phyloP scores from a whole-genome alignment of 2,888 invertebrate genomes.

The Agonopterix alstromeriana region DNA sequence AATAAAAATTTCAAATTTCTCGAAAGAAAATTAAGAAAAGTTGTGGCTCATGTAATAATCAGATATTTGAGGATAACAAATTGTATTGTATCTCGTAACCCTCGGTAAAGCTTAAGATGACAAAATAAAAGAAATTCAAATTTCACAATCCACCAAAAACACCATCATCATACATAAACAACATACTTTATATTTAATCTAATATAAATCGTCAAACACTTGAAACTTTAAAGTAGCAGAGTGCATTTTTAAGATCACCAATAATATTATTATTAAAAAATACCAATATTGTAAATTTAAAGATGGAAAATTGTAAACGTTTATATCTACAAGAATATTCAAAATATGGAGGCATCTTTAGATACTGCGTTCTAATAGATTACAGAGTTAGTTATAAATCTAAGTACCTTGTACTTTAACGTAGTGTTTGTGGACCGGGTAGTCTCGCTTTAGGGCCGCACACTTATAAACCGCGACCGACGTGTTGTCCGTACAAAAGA shows the following conservation, averaged over 20 bases:
- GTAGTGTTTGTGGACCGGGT: constrained; percentile 17
- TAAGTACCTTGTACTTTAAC: constrained; percentile 25
- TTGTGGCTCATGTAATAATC: too few relatives aligned
- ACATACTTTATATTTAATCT: neutral
- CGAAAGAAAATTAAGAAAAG: too few relatives aligned
- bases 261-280: constrained; percentile 6
- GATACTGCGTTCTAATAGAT: neutral
- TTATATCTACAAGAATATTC: constrained; percentile 10
- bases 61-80: too few relatives aligned
- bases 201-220: neutral
- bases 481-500: too few relatives aligned
- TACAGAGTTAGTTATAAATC: constrained; percentile 7
- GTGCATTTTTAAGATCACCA: constrained; percentile 4
- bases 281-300: constrained; percentile 3
- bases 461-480: too few relatives aligned
- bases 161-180: neutral
- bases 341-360: constrained; percentile 11
- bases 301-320: constrained; percentile 13
- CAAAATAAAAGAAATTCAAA: too few relatives aligned
- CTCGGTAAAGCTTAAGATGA: too few relatives aligned
- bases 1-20: too few relatives aligned
- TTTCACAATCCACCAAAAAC: neutral
- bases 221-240: constrained; percentile 2
- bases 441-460: constrained; percentile 1
- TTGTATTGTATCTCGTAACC: too few relatives aligned